A percentile compares a stretch with the other conserved stretches of the same genome.
Evolutionary conservation across 2,888 invertebrate species (phyloP).

Genomic region (Cecidostiba fungosa): DNA sequence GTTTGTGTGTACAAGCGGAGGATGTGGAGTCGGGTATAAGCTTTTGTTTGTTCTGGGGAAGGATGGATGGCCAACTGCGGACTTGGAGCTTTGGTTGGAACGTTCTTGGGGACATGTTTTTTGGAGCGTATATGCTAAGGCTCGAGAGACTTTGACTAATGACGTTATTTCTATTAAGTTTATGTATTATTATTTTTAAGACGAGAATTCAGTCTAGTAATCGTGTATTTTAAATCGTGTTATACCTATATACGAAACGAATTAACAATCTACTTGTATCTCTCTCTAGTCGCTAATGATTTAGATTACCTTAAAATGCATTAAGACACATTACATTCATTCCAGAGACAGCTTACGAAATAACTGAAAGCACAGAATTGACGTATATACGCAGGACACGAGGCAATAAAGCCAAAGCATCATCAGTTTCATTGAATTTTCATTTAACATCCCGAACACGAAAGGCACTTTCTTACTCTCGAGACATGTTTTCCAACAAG

Average conservation of each 20-base stretch:
- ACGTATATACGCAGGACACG: background rate
- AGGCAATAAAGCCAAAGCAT: background rate
- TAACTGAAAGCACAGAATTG: background rate
- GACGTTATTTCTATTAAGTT: background rate
- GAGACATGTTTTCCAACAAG: background rate
- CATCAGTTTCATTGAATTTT: conserved; percentile 28
- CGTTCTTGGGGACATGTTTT: background rate
- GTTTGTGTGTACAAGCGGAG: background rate
- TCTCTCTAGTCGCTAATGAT: background rate
- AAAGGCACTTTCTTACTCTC: background rate
- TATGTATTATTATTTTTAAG: background rate
- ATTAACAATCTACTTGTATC: background rate
- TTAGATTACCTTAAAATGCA: conserved; percentile 13
- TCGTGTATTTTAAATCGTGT: background rate
- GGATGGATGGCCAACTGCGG: background rate
- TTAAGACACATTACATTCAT: background rate
- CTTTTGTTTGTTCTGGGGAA: background rate
- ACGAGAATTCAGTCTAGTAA: background rate
- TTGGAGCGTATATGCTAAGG: background rate
- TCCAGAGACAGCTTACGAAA: conserved; percentile 1
- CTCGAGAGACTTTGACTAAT: conserved; percentile 6
- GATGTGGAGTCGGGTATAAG: background rate
- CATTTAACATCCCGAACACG: background rate
- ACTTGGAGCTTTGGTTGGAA: background rate
- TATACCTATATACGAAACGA: background rate